Base-by-base conservation (phyloP, 2,888 invertebrate genomes). In the Oligia latruncula region DNA sequence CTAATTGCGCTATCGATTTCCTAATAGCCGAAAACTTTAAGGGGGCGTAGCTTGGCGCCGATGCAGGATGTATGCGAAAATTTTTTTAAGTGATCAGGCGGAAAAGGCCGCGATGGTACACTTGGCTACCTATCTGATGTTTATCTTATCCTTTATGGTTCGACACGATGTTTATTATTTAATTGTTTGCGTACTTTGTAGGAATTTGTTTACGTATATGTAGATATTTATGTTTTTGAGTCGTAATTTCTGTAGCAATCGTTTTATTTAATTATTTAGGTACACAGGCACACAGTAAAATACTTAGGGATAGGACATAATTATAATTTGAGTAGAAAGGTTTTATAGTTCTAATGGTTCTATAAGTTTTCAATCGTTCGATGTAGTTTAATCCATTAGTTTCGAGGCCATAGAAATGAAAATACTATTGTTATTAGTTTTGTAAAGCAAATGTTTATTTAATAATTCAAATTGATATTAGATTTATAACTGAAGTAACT, bases 81-180 rank as follows among this genome's bases (percentile, higher is more conserved):
- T n/a, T n/a, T n/a, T n/a, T n/a, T n/a, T n/a, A n/a, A n/a, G n/a
- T n/a, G n/a, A n/a, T n/a, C n/a, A n/a, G n/a, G n/a, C n/a, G n/a
- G n/a, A n/a, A n/a, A n/a, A n/a, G n/a, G n/a, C n/a, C n/a, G n/a
- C n/a, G n/a, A n/a, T n/a, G n/a, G n/a, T n/a, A 29, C 52, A 43
- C 49, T n/a, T 64, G 49, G 23, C n/a, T 71, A 17, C 29, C 29
- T 55, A 20, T 65, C 52, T 6, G 58, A 84, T 82, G 43, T 35
- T 65, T 84, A 73, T 84, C 43, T 84, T 68, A 49, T 68, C 62
- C n/a, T 72, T 64, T 58, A 58, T 64, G 20, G 46, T 68, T 49
- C 40, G 1, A 52, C n/a, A 65, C 43, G 15, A 46, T 40, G 35
- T 58, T 64, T n/a, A 40, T 29, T 43, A 67, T 60, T 52, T 35